phyloP scores from a whole-genome alignment of 2,888 invertebrate genomes.

The Melanostoma scalare region DNA sequence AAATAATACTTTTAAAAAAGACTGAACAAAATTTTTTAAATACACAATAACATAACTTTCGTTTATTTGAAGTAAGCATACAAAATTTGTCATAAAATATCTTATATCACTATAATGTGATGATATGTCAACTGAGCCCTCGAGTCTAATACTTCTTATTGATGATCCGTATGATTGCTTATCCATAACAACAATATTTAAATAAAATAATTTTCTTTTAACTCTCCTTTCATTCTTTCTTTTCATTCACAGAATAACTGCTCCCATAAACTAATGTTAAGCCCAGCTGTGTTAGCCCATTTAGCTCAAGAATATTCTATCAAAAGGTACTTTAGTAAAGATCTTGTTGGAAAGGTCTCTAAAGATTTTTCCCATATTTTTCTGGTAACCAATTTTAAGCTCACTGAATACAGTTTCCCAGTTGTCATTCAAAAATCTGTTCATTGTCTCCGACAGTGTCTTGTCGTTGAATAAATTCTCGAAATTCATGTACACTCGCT shows the following conservation, averaged over 20 bases:
- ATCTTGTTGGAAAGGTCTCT: slow-evolving; percentile 86
- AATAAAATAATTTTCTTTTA: neutral
- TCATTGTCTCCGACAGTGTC: slow-evolving; percentile 86
- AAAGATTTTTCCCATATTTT: slow-evolving; percentile 87
- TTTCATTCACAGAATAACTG: neutral
- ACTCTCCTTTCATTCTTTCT: neutral
- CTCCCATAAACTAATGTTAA: slow-evolving; percentile 87
- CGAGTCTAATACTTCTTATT: too few relatives aligned
- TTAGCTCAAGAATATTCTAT: slow-evolving; percentile 84
- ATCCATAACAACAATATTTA: slow-evolving; percentile 12
- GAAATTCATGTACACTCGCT: slow-evolving; percentile 85
- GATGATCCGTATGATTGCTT: neutral
- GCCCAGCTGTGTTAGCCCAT: slow-evolving; percentile 84
- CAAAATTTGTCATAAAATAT: too few relatives aligned
- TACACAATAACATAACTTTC: too few relatives aligned
- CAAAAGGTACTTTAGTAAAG: slow-evolving; percentile 87
- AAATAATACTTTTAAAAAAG: too few relatives aligned
- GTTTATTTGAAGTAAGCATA: too few relatives aligned
- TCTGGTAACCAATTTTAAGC: slow-evolving; percentile 87
- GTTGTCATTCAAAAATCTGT: slow-evolving; percentile 87
- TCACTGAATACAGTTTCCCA: slow-evolving; percentile 87
- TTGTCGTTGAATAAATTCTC: slow-evolving; percentile 87
- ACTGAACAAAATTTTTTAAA: too few relatives aligned
- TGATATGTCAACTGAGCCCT: too few relatives aligned
- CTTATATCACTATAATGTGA: too few relatives aligned